Percentiles rank a stretch among this genome's conserved stretches.
Evolutionary conservation across 2,888 invertebrate species (phyloP).

Genomic region (Dioctria linearis): DNA sequence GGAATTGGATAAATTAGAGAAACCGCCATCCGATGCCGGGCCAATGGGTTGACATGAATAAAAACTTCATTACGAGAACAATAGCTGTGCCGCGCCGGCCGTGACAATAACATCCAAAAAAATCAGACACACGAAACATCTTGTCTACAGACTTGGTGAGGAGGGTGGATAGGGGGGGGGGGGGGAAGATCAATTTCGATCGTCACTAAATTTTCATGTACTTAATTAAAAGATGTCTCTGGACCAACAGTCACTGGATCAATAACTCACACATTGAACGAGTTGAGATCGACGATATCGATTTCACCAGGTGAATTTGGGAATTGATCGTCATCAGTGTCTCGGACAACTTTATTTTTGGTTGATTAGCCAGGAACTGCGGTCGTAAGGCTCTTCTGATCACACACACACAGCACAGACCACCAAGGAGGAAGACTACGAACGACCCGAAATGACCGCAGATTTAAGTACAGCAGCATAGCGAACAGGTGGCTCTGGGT

Average conservation of each 20-base stretch:
- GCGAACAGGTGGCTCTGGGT: slow-evolving; percentile 40
- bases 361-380: slow-evolving; percentile 46
- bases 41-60: not conserved
- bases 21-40: slow-evolving; percentile 17
- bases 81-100: not conserved
- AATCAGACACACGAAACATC: not conserved
- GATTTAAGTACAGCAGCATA: slow-evolving; percentile 32
- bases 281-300: not conserved
- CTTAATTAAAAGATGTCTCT: not conserved
- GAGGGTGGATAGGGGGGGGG: too few relatives aligned
- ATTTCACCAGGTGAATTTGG: slow-evolving; percentile 15
- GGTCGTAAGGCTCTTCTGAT: slow-evolving; percentile 17
- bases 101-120: slow-evolving; percentile 1
- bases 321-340: slow-evolving; percentile 1
- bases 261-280: slow-evolving; percentile 37
- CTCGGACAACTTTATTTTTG: slow-evolving; percentile 37
- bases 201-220: not conserved
- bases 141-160: not conserved
- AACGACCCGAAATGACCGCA: slow-evolving; percentile 30
- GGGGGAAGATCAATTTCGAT: not conserved
- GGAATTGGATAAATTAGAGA: slow-evolving; percentile 24
- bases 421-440: slow-evolving; percentile 24
- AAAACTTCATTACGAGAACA: slow-evolving; percentile 37
- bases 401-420: not conserved
- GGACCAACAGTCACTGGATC: not conserved